Base-by-base conservation (phyloP, 2,888 invertebrate genomes). In the Monoplex corrugatus region DNA sequence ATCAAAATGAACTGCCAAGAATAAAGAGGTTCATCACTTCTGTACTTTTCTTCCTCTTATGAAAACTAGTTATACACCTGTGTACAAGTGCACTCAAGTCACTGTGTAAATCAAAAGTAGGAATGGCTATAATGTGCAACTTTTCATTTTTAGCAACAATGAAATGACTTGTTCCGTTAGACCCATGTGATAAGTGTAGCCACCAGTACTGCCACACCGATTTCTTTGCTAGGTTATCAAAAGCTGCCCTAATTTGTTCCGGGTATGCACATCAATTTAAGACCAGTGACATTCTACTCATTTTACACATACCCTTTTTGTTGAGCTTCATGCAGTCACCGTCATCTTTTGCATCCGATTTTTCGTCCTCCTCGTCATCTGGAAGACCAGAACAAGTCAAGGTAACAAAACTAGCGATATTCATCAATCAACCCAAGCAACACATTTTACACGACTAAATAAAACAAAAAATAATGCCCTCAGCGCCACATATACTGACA, bases 301-400 rank as follows among this genome's bases (percentile, higher is more conserved):
- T 32, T 45, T n/a, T 63, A 68, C 43, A 75, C 89, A 89, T 94
- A 95, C 95, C 95, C 92, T 94, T 93, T 89, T 91, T 92, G 90
- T 93, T 93, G 75, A 95, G 93, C 91, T 94, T 95, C 94, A 95
- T 95, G 90, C 94, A 94, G 90, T 94, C 94, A 90, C 93, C 92
- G 68, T 93, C 93, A 89, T 91, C 90, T 89, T 89, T 91, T 75
- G 91, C 90, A 86, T 91, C 89, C 85, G 88, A 86, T 87, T 90
- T 90, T 88, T 92, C 91, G 44, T 90, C 91, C 45, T 90, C 90
- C 86, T 92, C 92, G 86, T 91, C 92, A 86, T 93, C 94, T 94
- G 92, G 85, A 93, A 94, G 68, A 88, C 89, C 86, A 91, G 50
- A 87, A 87, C 87, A 87, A 78, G 72, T 87, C 78, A 78, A 87